Percentiles rank a stretch among this genome's conserved stretches.
Conservation (phyloP, 1,140 invertebrate species). For the Oryctes rhinoceros region DNA sequence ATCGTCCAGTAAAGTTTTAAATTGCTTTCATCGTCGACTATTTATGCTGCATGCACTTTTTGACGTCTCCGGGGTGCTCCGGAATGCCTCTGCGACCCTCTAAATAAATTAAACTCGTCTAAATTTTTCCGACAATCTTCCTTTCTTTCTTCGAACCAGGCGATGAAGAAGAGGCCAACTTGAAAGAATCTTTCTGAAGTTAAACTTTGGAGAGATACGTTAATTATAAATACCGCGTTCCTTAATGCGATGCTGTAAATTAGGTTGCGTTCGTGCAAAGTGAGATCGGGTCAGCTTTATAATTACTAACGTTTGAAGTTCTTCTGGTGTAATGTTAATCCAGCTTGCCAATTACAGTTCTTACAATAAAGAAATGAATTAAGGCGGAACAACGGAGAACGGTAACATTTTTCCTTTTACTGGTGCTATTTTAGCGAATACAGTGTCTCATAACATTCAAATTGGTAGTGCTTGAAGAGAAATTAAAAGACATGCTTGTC, state of each 20-base stretch:
- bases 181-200: not conserved
- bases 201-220: not conserved
- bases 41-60: constrained; percentile 8
- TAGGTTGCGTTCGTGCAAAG: not conserved
- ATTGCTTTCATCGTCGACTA: constrained; percentile 28
- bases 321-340: not conserved
- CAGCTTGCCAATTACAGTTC: not conserved
- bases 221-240: not conserved
- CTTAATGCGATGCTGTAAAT: not conserved
- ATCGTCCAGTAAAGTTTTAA: constrained; percentile 16
- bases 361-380: not conserved
- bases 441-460: too few relatives aligned
- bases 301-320: constrained; percentile 1
- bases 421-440: too few relatives aligned
- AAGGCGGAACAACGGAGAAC: too few relatives aligned
- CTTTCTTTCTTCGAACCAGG: not conserved
- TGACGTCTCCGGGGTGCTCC: not conserved
- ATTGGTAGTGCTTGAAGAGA: too few relatives aligned
- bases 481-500: too few relatives aligned
- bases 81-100: not conserved
- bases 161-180: not conserved
- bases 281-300: not conserved
- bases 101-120: constrained; percentile 19
- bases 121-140: not conserved
- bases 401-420: too few relatives aligned